Conservation (phyloP, 2,797 vertebrate genomes). For the Danio kyathit region DNA sequence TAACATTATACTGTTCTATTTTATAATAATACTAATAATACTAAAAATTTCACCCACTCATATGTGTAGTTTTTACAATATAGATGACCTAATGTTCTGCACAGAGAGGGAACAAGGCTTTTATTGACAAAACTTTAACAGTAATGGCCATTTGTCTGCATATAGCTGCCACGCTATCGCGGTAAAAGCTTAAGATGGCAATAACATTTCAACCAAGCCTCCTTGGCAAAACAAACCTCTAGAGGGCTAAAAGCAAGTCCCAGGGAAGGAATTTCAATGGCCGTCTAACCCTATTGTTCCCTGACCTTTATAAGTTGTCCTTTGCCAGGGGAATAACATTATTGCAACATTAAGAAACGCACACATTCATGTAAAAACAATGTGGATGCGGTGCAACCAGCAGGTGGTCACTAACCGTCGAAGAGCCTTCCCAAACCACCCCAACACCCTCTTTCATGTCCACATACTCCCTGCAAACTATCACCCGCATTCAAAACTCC, state of each 20-base stretch:
- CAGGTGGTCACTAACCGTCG: conserved; percentile 21
- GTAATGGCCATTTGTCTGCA: neutral
- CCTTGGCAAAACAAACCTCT: conserved; percentile 19
- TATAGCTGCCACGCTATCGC: neutral
- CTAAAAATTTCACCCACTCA: neutral
- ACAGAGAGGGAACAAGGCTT: neutral
- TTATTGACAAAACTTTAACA: conserved; percentile 2
- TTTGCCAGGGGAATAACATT: neutral
- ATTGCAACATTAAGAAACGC: conserved; percentile 9
- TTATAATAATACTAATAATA: too few species aligned
- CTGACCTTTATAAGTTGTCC: conserved; percentile 45
- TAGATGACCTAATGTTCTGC: neutral
- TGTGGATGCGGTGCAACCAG: neutral
- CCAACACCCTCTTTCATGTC: conserved; percentile 23
- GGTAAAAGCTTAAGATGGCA: conserved; percentile 14
- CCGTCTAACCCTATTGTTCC: conserved; percentile 42
- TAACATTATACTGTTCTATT: too few species aligned
- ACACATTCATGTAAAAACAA: conserved; percentile 9
- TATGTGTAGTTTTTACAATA: neutral
- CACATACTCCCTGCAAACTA: conserved; percentile 23
- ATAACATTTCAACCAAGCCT: neutral
- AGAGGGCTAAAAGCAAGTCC: conserved; percentile 1
- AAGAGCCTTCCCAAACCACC: neutral
- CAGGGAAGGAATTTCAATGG: conserved; percentile 46
- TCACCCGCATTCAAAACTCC: conserved; percentile 43